Base-by-base conservation (phyloP, 2,797 vertebrate genomes). In the Liparis tanakae region DNA sequence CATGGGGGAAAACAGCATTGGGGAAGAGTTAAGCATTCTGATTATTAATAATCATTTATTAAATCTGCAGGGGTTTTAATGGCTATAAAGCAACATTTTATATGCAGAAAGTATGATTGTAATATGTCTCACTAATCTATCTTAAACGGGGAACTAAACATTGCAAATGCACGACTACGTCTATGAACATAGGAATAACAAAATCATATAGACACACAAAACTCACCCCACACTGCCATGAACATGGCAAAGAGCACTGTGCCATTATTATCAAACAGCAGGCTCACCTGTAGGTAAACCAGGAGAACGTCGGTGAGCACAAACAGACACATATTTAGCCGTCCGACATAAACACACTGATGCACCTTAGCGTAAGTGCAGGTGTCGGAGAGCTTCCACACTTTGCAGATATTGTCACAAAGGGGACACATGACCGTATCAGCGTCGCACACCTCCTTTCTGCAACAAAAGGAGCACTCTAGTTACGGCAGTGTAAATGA, bases 141-240 rank as follows among this genome's bases (percentile, higher is more conserved):
- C 4, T 41, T 65, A 39, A 76, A 72, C 37, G 15, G n/a, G 9
- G 37, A 70, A 63, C 22, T 67, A 30, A 59, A 37, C 68, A 43
- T 15, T 63, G 5, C 72, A 63, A 53, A 67, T 7, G 8, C 15
- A 62, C 14, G 3, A 37, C 14, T 39, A 37, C 30, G 50, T 72
- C 50, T 33, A 37, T 64, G n/a, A 64, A 17, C 13, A 51, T 9
- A 46, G 53, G 41, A 65, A 46, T 18, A 54, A 34, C 10, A 12
- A 54, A 51, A 10, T 63, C 14, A 59, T 39, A 30, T 6, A n/a
- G n/a, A 70, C 13, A 72, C 3, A 70, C 5, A 64, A 54, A 84
- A 96, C 97, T 94, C 93, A 99, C 98, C 97, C 98, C 97, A 99
- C 67, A 98, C 80, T 0, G 98, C 97, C 97, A 98, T 98, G 90